phyloP scores from a whole-genome alignment of 2,113 vertebrate species.

The Narcine bancroftii region DNA sequence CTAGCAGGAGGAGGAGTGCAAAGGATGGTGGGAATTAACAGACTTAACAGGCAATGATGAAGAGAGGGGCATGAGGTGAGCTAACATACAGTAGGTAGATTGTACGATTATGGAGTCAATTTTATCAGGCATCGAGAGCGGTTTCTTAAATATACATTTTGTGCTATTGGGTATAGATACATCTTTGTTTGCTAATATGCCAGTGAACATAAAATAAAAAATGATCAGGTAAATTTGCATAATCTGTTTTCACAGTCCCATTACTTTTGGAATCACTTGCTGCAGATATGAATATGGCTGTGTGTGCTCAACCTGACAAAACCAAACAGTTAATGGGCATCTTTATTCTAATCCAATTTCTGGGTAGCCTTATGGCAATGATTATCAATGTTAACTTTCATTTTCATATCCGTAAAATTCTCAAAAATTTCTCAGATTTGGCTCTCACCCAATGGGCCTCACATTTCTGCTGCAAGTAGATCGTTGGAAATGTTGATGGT shows the following conservation, averaged over 20 bases:
- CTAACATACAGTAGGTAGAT: not conserved
- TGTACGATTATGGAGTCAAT: not conserved
- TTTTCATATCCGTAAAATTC: not conserved
- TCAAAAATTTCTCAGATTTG: not conserved
- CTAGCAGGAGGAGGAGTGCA: no score
- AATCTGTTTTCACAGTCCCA: no score
- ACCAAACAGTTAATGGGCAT: not conserved
- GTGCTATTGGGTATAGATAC: no score
- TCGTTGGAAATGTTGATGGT: not conserved
- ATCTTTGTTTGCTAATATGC: not conserved
- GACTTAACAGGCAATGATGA: no score
- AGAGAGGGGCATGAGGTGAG: no score
- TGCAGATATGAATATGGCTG: not conserved
- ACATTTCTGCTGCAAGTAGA: not conserved
- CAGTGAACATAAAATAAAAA: not conserved
- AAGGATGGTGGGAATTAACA: no score
- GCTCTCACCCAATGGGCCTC: not conserved
- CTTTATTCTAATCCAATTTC: not conserved
- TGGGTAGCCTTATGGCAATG: not conserved
- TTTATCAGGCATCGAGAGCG: not conserved
- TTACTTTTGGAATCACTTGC: not conserved
- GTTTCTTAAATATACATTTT: no score
- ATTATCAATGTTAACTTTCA: not conserved
- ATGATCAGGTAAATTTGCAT: no score
- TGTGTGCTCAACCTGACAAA: not conserved